These are phyloP conservation scores for Orchestes rusci DNA, from an alignment of 2,888 invertebrate genomes.

Conservation along the genomic window DNA sequence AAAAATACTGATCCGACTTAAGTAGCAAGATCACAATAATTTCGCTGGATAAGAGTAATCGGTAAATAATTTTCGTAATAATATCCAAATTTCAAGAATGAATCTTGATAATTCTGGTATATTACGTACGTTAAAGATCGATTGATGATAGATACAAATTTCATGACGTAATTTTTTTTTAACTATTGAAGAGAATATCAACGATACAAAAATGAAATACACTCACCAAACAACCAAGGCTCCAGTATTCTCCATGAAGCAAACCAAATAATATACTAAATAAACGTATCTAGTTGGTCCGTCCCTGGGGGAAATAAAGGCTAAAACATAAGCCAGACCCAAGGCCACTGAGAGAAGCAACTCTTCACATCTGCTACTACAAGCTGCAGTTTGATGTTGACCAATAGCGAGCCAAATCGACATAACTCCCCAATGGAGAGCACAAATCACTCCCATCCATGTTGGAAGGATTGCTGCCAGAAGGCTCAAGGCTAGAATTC, in stretches of 20 bases:
- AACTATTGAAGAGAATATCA: too few species aligned
- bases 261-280: slow-evolving; percentile 45
- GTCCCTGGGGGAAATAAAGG: slow-evolving; percentile 53
- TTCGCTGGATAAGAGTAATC: too few species aligned
- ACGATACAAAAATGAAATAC: too few species aligned
- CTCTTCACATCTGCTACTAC: slow-evolving; percentile 44
- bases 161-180: too few species aligned
- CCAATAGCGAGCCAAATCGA: slow-evolving; percentile 49
- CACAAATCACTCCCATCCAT: slow-evolving; percentile 47
- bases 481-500: slow-evolving; percentile 51
- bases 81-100: too few species aligned
- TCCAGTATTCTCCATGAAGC: slow-evolving; percentile 47
- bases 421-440: slow-evolving; percentile 52
- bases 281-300: slow-evolving; percentile 52
- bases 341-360: slow-evolving; percentile 47
- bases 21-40: too few species aligned
- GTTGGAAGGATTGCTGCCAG: slow-evolving; percentile 49
- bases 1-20: too few species aligned
- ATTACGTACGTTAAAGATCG: too few species aligned
- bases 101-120: too few species aligned
- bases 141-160: too few species aligned
- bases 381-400: slow-evolving; percentile 44
- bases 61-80: too few species aligned
- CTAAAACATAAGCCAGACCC: slow-evolving; percentile 53
- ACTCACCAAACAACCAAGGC: slow-evolving; percentile 45